These are phyloP conservation scores for Tipula unca DNA, from an alignment of 2,888 invertebrate species.

Conservation along the genomic window DNA sequence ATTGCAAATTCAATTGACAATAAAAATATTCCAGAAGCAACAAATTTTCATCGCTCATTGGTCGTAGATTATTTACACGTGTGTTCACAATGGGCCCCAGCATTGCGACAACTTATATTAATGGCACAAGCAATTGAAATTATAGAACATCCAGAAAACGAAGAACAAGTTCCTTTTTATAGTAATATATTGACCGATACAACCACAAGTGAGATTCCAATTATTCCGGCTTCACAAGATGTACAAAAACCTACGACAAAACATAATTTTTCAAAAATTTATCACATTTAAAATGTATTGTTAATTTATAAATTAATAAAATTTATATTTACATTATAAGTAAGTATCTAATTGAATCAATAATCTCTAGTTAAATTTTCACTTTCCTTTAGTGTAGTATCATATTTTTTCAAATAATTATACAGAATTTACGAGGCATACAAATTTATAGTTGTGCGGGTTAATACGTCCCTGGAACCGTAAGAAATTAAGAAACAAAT, in stretches of 20 bases:
- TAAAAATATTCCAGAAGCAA: conserved; percentile 30
- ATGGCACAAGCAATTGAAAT: not conserved
- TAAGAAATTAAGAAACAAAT: too few relatives aligned
- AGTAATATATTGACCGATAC: not conserved
- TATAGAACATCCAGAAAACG: not conserved
- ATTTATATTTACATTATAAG: not conserved
- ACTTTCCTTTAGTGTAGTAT: too few relatives aligned
- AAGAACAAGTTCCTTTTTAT: not conserved
- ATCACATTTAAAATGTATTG: not conserved
- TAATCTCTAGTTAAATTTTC: not conserved
- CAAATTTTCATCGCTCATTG: conserved; percentile 31
- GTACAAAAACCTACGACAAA: not conserved
- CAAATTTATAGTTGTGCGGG: too few relatives aligned
- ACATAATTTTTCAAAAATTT: conserved; percentile 10
- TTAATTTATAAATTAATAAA: not conserved
- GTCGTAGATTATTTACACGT: conserved; percentile 31
- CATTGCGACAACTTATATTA: conserved; percentile 31
- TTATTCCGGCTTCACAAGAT: not conserved
- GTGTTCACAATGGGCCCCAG: conserved; percentile 32
- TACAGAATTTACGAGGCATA: too few relatives aligned
- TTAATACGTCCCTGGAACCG: too few relatives aligned
- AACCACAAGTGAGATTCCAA: not conserved
- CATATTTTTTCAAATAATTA: too few relatives aligned
- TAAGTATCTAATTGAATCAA: too few relatives aligned
- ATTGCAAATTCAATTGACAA: conserved; percentile 24